A percentile compares a stretch with the other conserved stretches of the same genome.
These are phyloP conservation scores for Lapara coniferarum DNA, from an alignment of 2,888 invertebrate species.

Conservation along the genomic window DNA sequence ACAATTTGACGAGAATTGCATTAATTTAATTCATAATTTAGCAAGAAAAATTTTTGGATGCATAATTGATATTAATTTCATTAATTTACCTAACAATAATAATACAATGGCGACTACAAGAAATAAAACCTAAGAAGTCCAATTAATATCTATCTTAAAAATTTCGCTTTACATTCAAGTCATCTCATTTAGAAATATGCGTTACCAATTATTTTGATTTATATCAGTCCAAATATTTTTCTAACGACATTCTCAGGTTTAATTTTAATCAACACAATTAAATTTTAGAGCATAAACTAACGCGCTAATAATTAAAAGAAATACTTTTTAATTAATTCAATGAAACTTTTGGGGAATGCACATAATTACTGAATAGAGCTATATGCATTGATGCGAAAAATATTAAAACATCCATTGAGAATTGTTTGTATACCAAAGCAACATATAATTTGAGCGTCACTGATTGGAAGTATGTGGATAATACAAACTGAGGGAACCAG, in stretches of 20 bases:
- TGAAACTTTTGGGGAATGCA: background rate
- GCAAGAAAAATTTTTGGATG: background rate
- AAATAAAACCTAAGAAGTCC: background rate
- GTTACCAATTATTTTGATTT: background rate
- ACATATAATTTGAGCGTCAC: no score
- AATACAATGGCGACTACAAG: background rate
- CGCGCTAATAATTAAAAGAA: no score
- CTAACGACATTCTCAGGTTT: background rate
- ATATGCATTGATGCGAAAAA: background rate
- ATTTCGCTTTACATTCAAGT: no score
- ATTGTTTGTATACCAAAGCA: no score
- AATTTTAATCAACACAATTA: background rate
- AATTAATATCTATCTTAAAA: no score
- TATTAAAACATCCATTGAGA: no score
- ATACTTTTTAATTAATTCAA: no score
- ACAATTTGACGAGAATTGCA: background rate
- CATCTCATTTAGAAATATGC: background rate
- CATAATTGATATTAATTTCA: background rate
- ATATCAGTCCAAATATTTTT: background rate
- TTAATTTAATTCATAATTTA: slow-evolving; percentile 1
- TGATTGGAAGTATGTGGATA: no score
- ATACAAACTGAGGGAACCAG: no score
- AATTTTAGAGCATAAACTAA: background rate
- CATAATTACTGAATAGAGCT: background rate
- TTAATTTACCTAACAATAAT: background rate